Percentiles rank a stretch among this genome's conserved stretches.
Evolutionary conservation across 2,113 vertebrate species (phyloP).

Genomic region (Nestor notabilis): DNA sequence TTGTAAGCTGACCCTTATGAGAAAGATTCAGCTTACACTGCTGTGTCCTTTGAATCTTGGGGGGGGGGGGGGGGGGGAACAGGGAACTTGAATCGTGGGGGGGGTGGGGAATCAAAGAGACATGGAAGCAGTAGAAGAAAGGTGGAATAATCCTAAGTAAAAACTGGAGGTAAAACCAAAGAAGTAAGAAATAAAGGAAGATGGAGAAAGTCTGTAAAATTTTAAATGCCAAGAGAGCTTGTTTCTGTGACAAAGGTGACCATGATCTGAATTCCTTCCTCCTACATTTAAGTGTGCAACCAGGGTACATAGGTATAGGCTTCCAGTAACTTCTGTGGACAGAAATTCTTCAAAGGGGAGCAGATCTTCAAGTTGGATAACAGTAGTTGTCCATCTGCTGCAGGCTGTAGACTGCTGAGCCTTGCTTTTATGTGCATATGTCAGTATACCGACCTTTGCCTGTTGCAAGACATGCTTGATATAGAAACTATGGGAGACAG

Average conservation of each 20-base stretch:
- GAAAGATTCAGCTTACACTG: background rate
- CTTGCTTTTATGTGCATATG: background rate
- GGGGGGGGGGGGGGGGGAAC: too few species aligned
- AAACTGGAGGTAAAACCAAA: background rate
- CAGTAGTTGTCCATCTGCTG: background rate
- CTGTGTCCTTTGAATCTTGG: background rate
- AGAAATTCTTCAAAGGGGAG: background rate
- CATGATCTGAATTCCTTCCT: background rate
- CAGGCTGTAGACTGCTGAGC: background rate
- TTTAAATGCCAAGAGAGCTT: background rate
- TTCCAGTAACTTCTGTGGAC: background rate
- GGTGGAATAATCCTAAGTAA: background rate
- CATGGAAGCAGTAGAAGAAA: background rate
- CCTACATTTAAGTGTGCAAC: background rate
- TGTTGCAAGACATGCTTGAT: background rate
- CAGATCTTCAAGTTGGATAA: background rate
- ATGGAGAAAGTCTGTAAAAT: background rate
- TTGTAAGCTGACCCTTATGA: background rate
- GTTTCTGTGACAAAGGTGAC: background rate
- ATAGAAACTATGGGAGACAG: background rate
- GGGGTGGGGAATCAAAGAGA: background rate
- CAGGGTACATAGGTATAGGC: background rate
- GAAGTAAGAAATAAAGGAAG: background rate
- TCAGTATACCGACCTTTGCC: background rate
- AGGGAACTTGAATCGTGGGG: accelerated